A percentile compares a stretch with the other conserved stretches of the same genome.
Evolutionary conservation across 2,888 invertebrate species (phyloP).

Genomic region (Druceiella hillmani): DNA sequence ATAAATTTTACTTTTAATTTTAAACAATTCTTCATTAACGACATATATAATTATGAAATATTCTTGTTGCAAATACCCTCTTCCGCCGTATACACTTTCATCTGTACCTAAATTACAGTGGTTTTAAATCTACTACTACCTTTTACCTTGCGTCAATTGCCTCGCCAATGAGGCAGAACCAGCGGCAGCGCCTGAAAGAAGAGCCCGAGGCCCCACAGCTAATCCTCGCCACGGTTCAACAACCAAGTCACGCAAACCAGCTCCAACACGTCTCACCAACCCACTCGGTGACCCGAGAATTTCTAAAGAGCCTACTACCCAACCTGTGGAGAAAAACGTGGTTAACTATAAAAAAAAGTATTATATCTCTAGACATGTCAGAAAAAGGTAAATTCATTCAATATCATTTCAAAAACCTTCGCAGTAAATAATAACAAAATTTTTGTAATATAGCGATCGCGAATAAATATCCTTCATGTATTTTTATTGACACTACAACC

Average conservation of each 20-base stretch:
- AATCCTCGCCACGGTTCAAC: constrained; percentile 75
- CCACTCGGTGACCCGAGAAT: constrained; percentile 87
- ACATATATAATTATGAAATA: too few relatives aligned
- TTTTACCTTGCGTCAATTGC: constrained; percentile 68
- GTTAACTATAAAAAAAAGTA: too few relatives aligned
- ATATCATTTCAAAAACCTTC: constrained; percentile 3
- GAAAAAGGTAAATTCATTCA: too few relatives aligned
- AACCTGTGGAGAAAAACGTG: constrained; percentile 43
- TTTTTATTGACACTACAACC: too few relatives aligned
- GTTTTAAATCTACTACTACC: not conserved
- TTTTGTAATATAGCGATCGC: too few relatives aligned
- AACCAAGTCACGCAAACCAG: constrained; percentile 83
- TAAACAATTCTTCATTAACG: too few relatives aligned
- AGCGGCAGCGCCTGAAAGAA: constrained; percentile 69
- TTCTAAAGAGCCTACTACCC: constrained; percentile 92
- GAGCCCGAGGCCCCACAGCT: constrained; percentile 77
- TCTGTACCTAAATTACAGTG: too few relatives aligned
- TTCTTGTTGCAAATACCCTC: too few relatives aligned
- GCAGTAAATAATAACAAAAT: constrained; percentile 4
- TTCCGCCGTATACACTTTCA: too few relatives aligned
- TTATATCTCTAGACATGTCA: too few relatives aligned
- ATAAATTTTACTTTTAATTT: too few relatives aligned
- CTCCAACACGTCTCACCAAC: constrained; percentile 77
- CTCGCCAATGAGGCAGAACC: constrained; percentile 75
- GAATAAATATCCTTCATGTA: too few relatives aligned